phyloP scores from a whole-genome alignment of 2,113 vertebrate species.

The Laterallus jamaicensis region DNA sequence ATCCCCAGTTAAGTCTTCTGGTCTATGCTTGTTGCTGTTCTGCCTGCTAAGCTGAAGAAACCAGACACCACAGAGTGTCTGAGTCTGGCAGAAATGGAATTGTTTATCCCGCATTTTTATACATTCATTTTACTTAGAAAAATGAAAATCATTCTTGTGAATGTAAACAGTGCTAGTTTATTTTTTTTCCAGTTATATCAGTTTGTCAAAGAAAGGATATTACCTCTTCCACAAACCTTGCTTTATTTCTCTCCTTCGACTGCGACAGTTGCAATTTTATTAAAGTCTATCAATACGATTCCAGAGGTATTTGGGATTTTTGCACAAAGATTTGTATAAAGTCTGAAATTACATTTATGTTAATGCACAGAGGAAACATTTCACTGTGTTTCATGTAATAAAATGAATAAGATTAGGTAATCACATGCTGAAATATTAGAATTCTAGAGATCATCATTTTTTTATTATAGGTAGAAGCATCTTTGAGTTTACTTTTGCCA shows the following conservation, averaged over 20 bases:
- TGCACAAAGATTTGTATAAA: conserved; percentile 42
- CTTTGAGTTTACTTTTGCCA: conserved; percentile 62
- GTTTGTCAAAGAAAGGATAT: not conserved
- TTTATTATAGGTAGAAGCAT: conserved; percentile 46
- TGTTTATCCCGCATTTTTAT: not conserved
- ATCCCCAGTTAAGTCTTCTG: not conserved
- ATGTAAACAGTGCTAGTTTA: not conserved
- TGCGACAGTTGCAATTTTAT: not conserved
- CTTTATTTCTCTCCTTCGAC: not conserved
- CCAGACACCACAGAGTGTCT: rapidly evolving
- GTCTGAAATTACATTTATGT: conserved; percentile 49
- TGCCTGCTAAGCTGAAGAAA: not conserved
- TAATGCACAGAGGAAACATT: conserved; percentile 21
- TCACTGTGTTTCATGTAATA: conserved; percentile 7
- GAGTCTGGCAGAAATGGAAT: not conserved
- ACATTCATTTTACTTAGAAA: not conserved
- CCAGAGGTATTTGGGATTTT: conserved; percentile 8
- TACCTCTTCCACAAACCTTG: not conserved
- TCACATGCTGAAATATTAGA: conserved; percentile 37
- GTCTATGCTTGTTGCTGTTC: not conserved
- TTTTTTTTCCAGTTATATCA: not conserved
- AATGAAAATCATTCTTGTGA: not conserved
- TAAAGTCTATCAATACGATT: not conserved
- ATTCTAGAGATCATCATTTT: conserved; percentile 32
- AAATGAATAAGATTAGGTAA: conserved; percentile 55